Evolutionary conservation across 2,113 vertebrate genomes (phyloP).

Genomic region (Scartelaos histophorus): DNA sequence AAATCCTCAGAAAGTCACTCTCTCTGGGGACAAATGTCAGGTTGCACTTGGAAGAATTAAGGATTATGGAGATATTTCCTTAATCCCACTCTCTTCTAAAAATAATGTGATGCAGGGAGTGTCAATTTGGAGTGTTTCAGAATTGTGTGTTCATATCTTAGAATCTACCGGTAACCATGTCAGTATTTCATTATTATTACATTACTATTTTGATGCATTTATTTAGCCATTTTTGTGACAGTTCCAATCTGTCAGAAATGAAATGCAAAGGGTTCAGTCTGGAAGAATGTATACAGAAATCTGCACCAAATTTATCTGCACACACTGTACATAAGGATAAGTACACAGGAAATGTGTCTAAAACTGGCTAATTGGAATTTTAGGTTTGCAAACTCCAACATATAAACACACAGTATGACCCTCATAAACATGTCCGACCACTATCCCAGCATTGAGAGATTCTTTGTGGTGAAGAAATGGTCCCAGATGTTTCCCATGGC

Average conservation of each 20-base stretch:
- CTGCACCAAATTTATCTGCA: not conserved
- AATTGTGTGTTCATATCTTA: not conserved
- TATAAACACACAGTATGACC: not conserved
- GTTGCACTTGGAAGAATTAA: not conserved
- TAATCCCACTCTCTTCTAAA: not conserved
- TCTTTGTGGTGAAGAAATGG: not conserved
- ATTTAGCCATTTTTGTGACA: not conserved
- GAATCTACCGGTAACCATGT: too few species aligned
- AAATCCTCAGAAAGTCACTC: not conserved
- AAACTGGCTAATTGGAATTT: not conserved
- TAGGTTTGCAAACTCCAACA: not conserved
- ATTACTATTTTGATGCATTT: too few species aligned
- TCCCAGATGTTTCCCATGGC: slow-evolving; percentile 16
- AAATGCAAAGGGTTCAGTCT: not conserved
- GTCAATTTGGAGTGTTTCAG: not conserved
- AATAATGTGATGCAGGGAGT: not conserved
- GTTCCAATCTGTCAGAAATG: not conserved
- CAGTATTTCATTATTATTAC: too few species aligned
- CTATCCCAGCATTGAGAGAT: slow-evolving; percentile 10
- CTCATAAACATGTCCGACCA: not conserved
- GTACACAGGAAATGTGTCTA: not conserved
- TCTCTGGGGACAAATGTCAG: not conserved
- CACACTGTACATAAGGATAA: not conserved
- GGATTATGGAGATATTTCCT: not conserved
- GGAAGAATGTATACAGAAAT: not conserved